Evolutionary conservation across 2,888 invertebrate genomes (phyloP).

Genomic region (Sphecodes monilicornis): DNA sequence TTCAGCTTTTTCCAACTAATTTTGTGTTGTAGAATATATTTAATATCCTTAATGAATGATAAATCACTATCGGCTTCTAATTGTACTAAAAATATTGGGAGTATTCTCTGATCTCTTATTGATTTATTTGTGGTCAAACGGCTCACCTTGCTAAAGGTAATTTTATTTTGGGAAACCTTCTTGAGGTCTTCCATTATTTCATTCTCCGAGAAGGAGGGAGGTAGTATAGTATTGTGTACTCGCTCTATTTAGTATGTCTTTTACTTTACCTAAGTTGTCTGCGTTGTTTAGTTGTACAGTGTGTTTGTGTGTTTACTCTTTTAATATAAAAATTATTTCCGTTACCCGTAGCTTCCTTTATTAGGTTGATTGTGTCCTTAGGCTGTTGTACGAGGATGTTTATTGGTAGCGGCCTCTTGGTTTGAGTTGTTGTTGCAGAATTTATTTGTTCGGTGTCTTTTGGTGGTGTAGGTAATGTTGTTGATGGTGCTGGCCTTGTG

Average conservation of each 20-base stretch:
- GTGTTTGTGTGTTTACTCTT: not conserved
- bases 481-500: too few relatives aligned
- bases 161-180: too few relatives aligned
- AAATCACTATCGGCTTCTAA: not conserved
- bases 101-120: not conserved
- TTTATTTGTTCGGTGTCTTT: too few relatives aligned
- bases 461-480: too few relatives aligned
- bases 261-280: not conserved
- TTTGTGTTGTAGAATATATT: too few relatives aligned
- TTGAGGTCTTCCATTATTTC: not conserved
- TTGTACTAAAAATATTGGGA: not conserved
- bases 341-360: not conserved
- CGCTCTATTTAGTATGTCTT: not conserved
- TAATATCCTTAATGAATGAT: not conserved
- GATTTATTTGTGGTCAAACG: slow-evolving; percentile 3
- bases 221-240: not conserved
- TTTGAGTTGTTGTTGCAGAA: not conserved
- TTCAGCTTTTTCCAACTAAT: too few relatives aligned
- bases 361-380: not conserved
- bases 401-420: not conserved
- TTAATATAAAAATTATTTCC: not conserved
- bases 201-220: not conserved
- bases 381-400: not conserved
- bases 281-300: not conserved
- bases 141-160: not conserved